Conservation (phyloP, 2,888 invertebrate species). For the Halictus quadricinctus region DNA sequence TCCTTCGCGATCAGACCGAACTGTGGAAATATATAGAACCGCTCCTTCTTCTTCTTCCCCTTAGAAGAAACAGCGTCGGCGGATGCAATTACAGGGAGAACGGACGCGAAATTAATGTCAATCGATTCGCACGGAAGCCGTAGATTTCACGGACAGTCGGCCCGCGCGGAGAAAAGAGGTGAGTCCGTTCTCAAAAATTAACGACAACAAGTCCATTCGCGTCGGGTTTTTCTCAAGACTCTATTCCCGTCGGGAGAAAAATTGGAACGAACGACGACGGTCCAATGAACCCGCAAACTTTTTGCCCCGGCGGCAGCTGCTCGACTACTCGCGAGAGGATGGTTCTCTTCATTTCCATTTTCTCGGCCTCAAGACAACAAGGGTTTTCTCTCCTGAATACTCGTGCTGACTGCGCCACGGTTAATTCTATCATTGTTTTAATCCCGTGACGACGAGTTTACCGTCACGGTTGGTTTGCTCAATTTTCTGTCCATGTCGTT, state of each 20-base stretch:
- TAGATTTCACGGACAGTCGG: constrained; percentile 8
- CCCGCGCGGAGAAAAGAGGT: not conserved
- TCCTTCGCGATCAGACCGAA: constrained; percentile 49
- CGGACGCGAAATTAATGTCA: constrained; percentile 46
- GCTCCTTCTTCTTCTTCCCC: not conserved
- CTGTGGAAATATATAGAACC: constrained; percentile 38
- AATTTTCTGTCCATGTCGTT: not conserved
- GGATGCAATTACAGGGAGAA: constrained; percentile 52
- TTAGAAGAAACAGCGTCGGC: constrained; percentile 28
- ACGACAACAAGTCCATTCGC: constrained; percentile 54
- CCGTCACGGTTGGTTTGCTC: not conserved
- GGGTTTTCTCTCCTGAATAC: not conserved
- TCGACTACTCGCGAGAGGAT: not conserved
- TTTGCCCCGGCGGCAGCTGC: not conserved
- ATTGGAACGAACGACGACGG: not conserved
- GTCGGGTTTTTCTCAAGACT: constrained; percentile 23
- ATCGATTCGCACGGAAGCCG: constrained; percentile 40
- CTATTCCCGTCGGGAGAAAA: not conserved
- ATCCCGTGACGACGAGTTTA: not conserved
- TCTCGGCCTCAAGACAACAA: not conserved
- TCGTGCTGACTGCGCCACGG: not conserved
- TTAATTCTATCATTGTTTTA: not conserved
- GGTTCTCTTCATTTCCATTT: not conserved
- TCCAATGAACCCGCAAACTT: not conserved
- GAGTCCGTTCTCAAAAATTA: constrained; percentile 55